Conservation (phyloP, 2,113 vertebrate species). For the Callocephalon fimbriatum region DNA sequence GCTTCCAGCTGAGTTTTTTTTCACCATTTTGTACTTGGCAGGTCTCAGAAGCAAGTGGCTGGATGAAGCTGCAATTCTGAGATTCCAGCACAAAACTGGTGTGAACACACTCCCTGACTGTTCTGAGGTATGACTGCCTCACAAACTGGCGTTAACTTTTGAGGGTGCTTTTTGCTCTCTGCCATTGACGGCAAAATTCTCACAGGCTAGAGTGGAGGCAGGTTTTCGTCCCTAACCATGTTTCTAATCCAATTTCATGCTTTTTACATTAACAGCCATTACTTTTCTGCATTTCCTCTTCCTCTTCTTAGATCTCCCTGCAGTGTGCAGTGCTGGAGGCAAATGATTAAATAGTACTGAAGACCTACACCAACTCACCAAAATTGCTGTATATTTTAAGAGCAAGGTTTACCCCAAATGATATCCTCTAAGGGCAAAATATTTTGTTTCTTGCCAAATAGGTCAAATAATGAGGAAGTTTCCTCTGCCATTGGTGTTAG, state of each 20-base stretch:
- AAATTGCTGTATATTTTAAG: not conserved
- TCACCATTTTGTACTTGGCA: not conserved
- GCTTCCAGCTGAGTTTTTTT: not conserved
- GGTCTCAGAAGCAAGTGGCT: not conserved
- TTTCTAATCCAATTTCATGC: not conserved
- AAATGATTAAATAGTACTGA: not conserved
- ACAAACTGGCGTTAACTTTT: not conserved
- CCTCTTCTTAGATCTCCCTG: not conserved
- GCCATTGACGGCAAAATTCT: not conserved
- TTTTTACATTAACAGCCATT: not conserved
- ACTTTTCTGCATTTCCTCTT: not conserved
- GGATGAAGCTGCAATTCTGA: not conserved
- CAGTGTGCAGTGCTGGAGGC: accelerated
- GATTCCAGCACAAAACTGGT: not conserved
- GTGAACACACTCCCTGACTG: not conserved
- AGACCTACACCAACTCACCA: not conserved
- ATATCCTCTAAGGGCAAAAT: not conserved
- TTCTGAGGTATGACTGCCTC: not conserved
- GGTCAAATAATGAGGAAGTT: not conserved
- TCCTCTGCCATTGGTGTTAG: not conserved
- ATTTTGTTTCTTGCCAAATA: not conserved
- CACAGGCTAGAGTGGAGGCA: not conserved
- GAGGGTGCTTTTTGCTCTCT: not conserved
- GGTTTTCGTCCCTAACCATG: not conserved
- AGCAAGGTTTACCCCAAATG: not conserved